Conservation (phyloP, 2,797 vertebrate genomes). For the Percopsis omiscomaycus region DNA sequence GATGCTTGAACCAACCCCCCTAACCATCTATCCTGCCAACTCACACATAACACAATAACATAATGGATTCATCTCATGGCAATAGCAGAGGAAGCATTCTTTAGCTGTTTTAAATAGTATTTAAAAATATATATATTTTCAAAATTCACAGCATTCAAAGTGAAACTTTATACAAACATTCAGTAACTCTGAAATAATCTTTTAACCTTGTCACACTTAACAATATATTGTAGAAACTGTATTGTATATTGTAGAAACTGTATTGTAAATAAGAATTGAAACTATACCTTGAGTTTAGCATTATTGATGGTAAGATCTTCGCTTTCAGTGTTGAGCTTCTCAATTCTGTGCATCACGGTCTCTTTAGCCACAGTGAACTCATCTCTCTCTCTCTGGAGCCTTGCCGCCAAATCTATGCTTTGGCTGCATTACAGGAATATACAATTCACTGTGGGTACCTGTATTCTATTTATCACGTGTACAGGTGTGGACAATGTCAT, state of each 20-base stretch:
- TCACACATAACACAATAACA: no score
- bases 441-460: conserved; percentile 1
- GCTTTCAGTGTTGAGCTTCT: conserved; percentile 66
- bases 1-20: no score
- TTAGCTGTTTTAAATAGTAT: no score
- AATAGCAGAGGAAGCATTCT: no score
- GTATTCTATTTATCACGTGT: no score
- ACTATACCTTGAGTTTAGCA: conserved; percentile 79
- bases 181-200: no score
- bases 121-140: no score
- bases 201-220: no score
- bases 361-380: conserved; percentile 64
- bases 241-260: neutral
- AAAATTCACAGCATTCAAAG: no score
- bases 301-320: conserved; percentile 75
- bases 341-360: conserved; percentile 71
- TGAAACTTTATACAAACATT: no score
- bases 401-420: conserved; percentile 70
- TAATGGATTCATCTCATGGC: no score
- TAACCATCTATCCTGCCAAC: no score
- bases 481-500: neutral
- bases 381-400: conserved; percentile 72
- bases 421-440: conserved; percentile 71
- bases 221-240: neutral
- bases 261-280: neutral